Evolutionary conservation across 2,113 vertebrate genomes (phyloP).

Genomic region (Pheucticus melanocephalus): DNA sequence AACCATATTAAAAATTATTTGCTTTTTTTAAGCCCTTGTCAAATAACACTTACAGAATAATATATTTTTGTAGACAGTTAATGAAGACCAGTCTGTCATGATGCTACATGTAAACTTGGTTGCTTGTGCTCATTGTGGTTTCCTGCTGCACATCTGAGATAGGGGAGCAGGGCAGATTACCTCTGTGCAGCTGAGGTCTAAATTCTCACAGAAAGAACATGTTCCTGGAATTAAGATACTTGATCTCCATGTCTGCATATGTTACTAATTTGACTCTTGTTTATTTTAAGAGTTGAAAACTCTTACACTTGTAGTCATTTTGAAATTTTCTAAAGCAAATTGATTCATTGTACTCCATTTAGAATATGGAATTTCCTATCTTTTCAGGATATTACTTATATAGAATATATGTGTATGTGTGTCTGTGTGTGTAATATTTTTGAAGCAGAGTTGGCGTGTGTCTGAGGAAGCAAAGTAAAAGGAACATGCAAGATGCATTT

Average conservation of each 20-base stretch:
- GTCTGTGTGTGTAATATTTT: background rate
- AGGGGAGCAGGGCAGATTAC: background rate
- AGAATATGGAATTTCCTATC: background rate
- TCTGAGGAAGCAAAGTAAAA: background rate
- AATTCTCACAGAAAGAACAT: background rate
- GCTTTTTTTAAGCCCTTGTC: background rate
- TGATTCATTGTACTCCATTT: background rate
- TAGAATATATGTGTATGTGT: accelerated
- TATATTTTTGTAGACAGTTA: background rate
- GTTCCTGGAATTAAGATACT: background rate
- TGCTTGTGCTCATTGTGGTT: background rate
- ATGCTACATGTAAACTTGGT: background rate
- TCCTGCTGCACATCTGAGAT: background rate
- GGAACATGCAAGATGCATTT: background rate
- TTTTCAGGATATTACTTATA: background rate
- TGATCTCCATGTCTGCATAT: background rate
- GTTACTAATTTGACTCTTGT: background rate
- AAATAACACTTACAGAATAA: background rate
- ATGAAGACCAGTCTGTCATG: background rate
- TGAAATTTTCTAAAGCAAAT: background rate
- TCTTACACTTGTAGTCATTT: background rate
- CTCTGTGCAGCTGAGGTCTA: background rate
- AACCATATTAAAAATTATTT: background rate
- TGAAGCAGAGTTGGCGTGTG: background rate
- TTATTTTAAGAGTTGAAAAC: background rate